phyloP scores from a whole-genome alignment of 1,140 invertebrate genomes.

The Diuraphis noxia region DNA sequence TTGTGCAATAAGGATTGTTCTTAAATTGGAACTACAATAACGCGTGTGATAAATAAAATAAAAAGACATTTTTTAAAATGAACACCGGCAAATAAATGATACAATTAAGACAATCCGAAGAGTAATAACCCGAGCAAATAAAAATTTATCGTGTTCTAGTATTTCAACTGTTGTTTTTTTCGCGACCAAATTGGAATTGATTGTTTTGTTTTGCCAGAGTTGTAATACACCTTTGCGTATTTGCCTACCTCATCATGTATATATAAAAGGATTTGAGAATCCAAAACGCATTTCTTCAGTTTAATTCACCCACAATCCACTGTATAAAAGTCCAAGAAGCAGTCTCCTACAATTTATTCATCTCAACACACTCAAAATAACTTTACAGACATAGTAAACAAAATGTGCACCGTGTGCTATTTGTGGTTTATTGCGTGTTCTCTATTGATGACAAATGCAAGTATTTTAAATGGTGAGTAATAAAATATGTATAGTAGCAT shows the following conservation, averaged over 20 bases:
- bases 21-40: neutral
- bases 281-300: conserved; percentile 33
- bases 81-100: conserved; percentile 14
- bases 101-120: conserved; percentile 11
- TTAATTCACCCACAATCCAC: neutral
- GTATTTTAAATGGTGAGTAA: conserved; percentile 27
- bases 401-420: conserved; percentile 19
- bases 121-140: conserved; percentile 25
- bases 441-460: neutral
- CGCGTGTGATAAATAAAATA: neutral
- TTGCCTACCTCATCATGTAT: neutral
- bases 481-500: no score
- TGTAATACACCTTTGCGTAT: neutral
- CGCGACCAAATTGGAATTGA: conserved; percentile 42
- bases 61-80: neutral
- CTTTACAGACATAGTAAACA: neutral
- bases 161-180: neutral
- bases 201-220: conserved; percentile 31
- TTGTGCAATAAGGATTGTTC: neutral
- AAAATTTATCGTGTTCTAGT: conserved; percentile 40
- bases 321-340: neutral
- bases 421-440: conserved; percentile 19
- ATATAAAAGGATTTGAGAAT: conserved; percentile 18
- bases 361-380: neutral
- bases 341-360: neutral